Percentiles rank a stretch among this genome's conserved stretches.
These are phyloP conservation scores for Leucania comma DNA, from an alignment of 2,888 invertebrate species.

Conservation along the genomic window DNA sequence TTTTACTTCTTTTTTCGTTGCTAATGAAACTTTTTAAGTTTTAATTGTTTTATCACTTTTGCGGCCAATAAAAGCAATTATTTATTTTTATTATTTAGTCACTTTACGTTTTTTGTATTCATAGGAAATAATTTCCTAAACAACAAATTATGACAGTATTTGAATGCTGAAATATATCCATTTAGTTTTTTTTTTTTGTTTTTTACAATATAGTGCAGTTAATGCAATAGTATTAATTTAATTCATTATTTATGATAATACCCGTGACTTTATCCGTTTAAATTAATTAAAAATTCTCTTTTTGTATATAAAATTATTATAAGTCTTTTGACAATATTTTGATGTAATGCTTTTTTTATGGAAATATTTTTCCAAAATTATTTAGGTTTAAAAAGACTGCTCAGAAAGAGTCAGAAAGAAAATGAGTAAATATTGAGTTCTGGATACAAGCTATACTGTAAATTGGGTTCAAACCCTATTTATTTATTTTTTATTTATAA, in stretches of 20 bases:
- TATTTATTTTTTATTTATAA: background rate
- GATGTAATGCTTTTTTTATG: constrained; percentile 28
- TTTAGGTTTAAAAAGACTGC: constrained; percentile 7
- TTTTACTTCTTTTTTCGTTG: too few relatives aligned
- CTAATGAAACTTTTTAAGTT: background rate
- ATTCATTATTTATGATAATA: constrained; percentile 42
- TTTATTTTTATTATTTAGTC: constrained; percentile 45
- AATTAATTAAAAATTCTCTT: background rate
- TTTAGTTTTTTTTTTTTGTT: constrained; percentile 6
- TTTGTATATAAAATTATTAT: constrained; percentile 44
- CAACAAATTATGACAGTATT: background rate
- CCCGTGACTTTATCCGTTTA: constrained; percentile 6
- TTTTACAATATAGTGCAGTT: constrained; percentile 22
- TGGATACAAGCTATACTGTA: background rate
- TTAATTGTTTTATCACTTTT: constrained; percentile 33
- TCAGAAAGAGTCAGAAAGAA: background rate
- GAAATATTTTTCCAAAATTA: constrained; percentile 27
- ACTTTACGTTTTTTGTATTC: background rate
- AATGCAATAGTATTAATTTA: constrained; percentile 52
- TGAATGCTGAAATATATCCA: background rate
- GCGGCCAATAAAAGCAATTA: constrained; percentile 23
- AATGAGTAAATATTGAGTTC: background rate
- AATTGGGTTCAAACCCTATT: background rate
- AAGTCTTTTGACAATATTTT: constrained; percentile 30
- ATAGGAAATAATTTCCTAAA: constrained; percentile 16